phyloP scores from a whole-genome alignment of 2,888 invertebrate genomes.

The Nemotelus pantherinus region DNA sequence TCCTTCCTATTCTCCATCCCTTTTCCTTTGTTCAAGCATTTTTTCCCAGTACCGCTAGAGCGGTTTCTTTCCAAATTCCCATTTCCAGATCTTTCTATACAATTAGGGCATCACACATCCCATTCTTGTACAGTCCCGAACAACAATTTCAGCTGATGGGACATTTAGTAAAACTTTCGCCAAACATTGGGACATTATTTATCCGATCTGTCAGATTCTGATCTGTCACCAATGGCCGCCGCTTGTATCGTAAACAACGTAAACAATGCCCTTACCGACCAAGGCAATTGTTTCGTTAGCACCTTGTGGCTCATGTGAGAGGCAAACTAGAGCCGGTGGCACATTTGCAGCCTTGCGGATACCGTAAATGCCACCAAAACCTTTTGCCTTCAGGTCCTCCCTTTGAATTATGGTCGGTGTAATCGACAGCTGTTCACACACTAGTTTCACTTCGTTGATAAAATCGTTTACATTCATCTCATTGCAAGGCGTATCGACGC shows the following conservation, averaged over 20 bases:
- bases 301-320: constrained; percentile 62
- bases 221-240: constrained; percentile 64
- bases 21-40: too few relatives aligned
- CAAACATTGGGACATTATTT: too few relatives aligned
- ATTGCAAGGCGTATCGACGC: constrained; percentile 87
- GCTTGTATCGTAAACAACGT: constrained; percentile 77
- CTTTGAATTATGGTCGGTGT: constrained; percentile 79
- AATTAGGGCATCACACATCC: too few relatives aligned
- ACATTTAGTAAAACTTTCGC: too few relatives aligned
- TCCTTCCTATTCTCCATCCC: too few relatives aligned
- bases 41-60: too few relatives aligned
- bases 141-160: too few relatives aligned
- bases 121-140: too few relatives aligned
- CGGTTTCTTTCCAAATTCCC: too few relatives aligned
- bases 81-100: too few relatives aligned
- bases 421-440: constrained; percentile 74
- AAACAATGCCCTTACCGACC: constrained; percentile 95
- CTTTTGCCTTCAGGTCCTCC: constrained; percentile 76
- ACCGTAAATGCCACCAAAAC: constrained; percentile 88
- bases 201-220: too few relatives aligned
- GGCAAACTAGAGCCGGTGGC: constrained; percentile 67
- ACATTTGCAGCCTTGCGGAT: constrained; percentile 81
- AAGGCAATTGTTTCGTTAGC: constrained; percentile 76
- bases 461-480: constrained; percentile 85
- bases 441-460: constrained; percentile 74